Percentiles rank a stretch among this genome's conserved stretches.
Conservation (phyloP, 2,888 invertebrate genomes). For the Micropterix aruncella region DNA sequence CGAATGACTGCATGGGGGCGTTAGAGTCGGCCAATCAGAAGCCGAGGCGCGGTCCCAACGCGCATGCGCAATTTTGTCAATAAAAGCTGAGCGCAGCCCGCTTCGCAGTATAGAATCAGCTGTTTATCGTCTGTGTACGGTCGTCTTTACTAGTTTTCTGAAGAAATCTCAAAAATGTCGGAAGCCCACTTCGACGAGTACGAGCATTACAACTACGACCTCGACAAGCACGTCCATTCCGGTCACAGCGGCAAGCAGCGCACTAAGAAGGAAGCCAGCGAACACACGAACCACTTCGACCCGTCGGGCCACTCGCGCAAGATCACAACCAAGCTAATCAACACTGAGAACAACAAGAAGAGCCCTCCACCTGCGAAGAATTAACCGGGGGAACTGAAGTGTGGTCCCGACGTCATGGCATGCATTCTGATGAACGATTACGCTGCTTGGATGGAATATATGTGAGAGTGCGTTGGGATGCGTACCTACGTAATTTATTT, state of each 20-base stretch:
- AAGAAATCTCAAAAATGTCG: constrained; percentile 47
- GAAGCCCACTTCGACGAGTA: constrained; percentile 79
- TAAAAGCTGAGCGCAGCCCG: constrained; percentile 16
- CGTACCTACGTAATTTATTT: too few species aligned
- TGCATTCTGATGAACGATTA: too few species aligned
- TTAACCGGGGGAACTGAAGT: constrained; percentile 4
- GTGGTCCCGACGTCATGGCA: constrained; percentile 20
- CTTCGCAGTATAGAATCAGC: neutral
- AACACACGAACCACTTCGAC: constrained; percentile 85
- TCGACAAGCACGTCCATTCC: constrained; percentile 78
- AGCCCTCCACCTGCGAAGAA: constrained; percentile 5
- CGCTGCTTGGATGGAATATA: too few species aligned
- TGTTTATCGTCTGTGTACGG: neutral
- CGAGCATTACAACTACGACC: constrained; percentile 89
- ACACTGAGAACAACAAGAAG: constrained; percentile 72
- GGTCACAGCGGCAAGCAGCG: constrained; percentile 86
- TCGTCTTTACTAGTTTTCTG: neutral
- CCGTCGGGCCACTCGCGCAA: constrained; percentile 90
- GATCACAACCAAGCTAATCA: constrained; percentile 71
- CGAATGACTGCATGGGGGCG: too few species aligned
- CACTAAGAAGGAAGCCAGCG: constrained; percentile 74
- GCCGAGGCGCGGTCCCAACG: too few species aligned
- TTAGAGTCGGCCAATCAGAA: too few species aligned
- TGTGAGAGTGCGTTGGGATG: too few species aligned
- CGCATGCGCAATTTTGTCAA: constrained; percentile 20